These are phyloP conservation scores for Cerceris ruficornis DNA, from an alignment of 2,888 invertebrate genomes.

Conservation along the genomic window DNA sequence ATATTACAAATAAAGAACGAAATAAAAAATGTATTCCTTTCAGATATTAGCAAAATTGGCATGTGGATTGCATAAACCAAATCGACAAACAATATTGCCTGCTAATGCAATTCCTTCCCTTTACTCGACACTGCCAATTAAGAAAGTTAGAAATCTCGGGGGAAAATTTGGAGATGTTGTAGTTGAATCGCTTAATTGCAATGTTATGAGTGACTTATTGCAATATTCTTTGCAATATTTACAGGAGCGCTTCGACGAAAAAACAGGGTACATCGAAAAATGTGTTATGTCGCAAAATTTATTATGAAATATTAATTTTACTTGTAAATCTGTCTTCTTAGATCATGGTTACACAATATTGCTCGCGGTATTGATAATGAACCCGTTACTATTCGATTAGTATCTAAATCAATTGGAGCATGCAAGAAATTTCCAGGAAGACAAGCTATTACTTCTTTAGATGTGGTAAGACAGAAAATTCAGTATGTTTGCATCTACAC, in stretches of 20 bases:
- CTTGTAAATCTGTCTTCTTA: conserved; percentile 73
- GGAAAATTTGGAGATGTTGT: conserved; percentile 96
- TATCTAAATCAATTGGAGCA: conserved; percentile 97
- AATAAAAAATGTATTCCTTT: conserved; percentile 28
- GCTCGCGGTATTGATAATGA: conserved; percentile 94
- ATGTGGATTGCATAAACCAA: conserved; percentile 95
- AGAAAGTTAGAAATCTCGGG: conserved; percentile 94
- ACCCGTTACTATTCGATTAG: conserved; percentile 91
- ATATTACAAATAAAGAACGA: not conserved
- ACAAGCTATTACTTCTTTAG: conserved; percentile 86
- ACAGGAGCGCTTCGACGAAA: conserved; percentile 89
- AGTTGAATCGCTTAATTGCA: conserved; percentile 88
- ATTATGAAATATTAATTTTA: not conserved
- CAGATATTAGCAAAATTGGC: conserved; percentile 95
- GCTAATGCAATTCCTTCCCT: conserved; percentile 84
- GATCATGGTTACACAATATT: conserved; percentile 92
- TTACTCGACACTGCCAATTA: conserved; percentile 87
- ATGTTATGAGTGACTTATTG: conserved; percentile 91
- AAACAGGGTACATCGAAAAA: conserved; percentile 88
- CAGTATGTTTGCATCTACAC: conserved; percentile 1
- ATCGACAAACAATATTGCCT: conserved; percentile 95
- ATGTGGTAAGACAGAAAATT: conserved; percentile 82
- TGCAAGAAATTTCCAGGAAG: conserved; percentile 96
- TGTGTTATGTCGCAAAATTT: not conserved
- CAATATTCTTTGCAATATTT: conserved; percentile 88